These are phyloP conservation scores for Chydorus sphaericus DNA, from an alignment of 2,888 invertebrate genomes.

Conservation along the genomic window DNA sequence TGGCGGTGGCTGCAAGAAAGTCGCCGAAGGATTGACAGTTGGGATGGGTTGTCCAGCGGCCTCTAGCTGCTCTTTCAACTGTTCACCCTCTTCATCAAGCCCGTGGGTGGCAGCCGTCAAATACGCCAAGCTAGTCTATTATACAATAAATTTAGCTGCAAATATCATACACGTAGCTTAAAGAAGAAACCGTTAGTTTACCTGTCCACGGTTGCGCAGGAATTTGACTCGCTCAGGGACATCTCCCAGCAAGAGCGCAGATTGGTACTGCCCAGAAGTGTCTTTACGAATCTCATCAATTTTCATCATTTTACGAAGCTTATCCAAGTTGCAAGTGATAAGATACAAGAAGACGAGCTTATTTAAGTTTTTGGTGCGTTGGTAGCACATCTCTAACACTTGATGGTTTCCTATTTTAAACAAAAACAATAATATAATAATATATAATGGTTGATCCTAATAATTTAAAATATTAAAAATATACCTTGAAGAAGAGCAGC, in stretches of 20 bases:
- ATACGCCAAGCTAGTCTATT: conserved; percentile 53
- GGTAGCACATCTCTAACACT: conserved; percentile 97
- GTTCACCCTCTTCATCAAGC: conserved; percentile 59
- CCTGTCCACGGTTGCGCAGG: conserved; percentile 39
- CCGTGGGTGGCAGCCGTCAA: conserved; percentile 89
- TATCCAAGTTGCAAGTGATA: conserved; percentile 94
- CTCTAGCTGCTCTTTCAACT: conserved; percentile 48
- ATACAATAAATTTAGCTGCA: no score
- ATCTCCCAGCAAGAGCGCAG: conserved; percentile 81
- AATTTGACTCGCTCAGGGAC: conserved; percentile 75
- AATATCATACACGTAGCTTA: background rate
- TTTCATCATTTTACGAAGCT: conserved; percentile 95
- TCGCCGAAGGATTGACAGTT: conserved; percentile 55
- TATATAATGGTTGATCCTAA: no score
- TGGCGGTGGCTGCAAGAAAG: conserved; percentile 67
- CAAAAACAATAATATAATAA: no score
- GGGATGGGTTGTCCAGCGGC: conserved; percentile 41
- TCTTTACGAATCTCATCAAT: conserved; percentile 98
- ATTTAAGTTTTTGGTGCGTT: conserved; percentile 97
- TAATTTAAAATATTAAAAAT: no score
- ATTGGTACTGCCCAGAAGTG: conserved; percentile 86
- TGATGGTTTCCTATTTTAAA: conserved; percentile 24
- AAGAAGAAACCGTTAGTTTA: no score
- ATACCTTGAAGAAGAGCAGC: conserved; percentile 84
- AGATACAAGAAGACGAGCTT: conserved; percentile 94